Base-by-base conservation (phyloP, 1,140 invertebrate genomes). In the Macrotrachela quadricornifera region DNA sequence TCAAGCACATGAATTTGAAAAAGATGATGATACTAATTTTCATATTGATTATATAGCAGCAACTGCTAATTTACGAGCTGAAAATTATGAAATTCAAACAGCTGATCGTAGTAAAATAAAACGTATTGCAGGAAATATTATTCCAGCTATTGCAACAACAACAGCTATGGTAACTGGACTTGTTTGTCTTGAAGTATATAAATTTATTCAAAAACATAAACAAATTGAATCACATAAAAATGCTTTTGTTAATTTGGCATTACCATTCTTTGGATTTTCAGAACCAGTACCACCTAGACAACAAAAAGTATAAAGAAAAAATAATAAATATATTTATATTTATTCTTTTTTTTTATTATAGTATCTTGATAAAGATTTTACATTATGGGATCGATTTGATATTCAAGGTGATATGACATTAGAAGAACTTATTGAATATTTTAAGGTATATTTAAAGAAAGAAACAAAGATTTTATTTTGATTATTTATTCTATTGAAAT, bases 31-130 rank as follows among this genome's bases (percentile, higher is more conserved):
- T 62, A 77, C 74, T 47, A 97, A 99, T 67, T 82, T 91, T 70
- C 92, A 99, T 70, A 95, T 97, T 78, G 92, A 97, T 71, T 97
- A 95, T 64, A 95, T 99, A 61, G 88, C 94, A 0, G 90, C 91
- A 3, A 79, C 85, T 10, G 95, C 90, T 0, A 99, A 99, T 73
- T 71, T 95, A 18, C 77, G 92, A 54, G 92, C 92, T 10, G 79
- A 83, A 18, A 99, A 99, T 67, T 97, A 99, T 67, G 81, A 81
- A 62, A 97, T 99, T 61, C 74, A 80, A 11, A 78, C 80, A 36
- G 92, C 92, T 9, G 91, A 97, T 73, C 76, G 85, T 55, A 86
- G 92, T 67, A 92, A 91, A 72, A 91, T 85, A 49, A 96, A 96
- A 68, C 73, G 94, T 36, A 97, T 97, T 64, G 92, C 92, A 48